Percentiles rank a stretch among this genome's conserved stretches.
phyloP scores from a whole-genome alignment of 2,888 invertebrate genomes.

The Tipula lateralis region DNA sequence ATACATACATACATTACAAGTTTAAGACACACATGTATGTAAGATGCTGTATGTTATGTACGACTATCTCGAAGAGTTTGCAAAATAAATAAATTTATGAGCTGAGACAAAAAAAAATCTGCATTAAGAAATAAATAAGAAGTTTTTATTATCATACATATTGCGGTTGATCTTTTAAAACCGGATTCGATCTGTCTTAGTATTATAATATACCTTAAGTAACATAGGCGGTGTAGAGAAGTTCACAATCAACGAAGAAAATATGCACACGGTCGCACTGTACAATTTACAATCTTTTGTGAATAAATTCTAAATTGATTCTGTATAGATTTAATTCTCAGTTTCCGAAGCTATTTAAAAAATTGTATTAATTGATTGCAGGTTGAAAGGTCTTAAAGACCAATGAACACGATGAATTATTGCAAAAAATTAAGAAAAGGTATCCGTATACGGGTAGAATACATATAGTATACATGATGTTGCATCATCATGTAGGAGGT shows the following conservation, averaged over 20 bases:
- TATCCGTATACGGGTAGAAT: neutral
- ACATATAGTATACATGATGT: neutral
- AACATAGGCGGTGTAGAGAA: neutral
- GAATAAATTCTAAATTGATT: neutral
- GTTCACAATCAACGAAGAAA: neutral
- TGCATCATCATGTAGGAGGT: neutral
- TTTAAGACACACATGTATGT: neutral
- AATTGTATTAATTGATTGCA: neutral
- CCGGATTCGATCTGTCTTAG: neutral
- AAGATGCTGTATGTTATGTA: neutral
- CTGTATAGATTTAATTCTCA: neutral
- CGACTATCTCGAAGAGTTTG: too few relatives aligned
- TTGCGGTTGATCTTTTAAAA: conserved; percentile 19
- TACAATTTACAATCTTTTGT: neutral
- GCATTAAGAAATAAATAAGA: conserved; percentile 1
- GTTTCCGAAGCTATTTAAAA: neutral
- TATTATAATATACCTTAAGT: neutral
- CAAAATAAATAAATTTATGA: neutral
- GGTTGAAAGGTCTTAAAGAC: neutral
- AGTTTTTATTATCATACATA: neutral
- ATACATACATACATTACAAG: neutral
- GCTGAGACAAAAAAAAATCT: neutral
- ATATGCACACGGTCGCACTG: neutral
- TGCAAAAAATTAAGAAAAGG: neutral
- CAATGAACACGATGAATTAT: neutral